Base-by-base conservation (phyloP, 2,113 vertebrate species). In the Anhinga anhinga region DNA sequence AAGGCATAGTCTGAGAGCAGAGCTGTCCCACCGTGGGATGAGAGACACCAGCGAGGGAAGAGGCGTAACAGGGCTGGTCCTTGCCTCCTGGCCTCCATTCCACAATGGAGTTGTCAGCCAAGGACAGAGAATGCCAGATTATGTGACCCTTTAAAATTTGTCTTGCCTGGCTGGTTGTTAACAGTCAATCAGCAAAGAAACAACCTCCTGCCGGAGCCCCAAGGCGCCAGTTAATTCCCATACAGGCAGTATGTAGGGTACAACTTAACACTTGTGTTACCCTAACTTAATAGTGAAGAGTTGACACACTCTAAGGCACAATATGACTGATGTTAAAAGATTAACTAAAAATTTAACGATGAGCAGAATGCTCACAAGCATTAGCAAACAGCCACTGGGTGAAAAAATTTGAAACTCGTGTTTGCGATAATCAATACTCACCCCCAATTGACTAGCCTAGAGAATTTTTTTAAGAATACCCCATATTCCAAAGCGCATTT, bases 141-240 rank as follows among this genome's bases (percentile, higher is more conserved):
- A 93, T 40, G 78, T 91, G 96, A 95, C 91, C 82, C 58, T 38
- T 96, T 96, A 88, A 95, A 91, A 93, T 95, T 70, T 94, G 89
- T 97, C 94, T 94, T 96, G 94, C 94, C 89, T 94, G 88, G 66
- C 78, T 95, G 83, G 86, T 87, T 96, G 95, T 95, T 96, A 94
- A 88, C 83, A 95, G 95, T 93, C 94, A 89, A 82, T 96, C 95
- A 93, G 88, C 83, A 89, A 82, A 86, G 90, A 88, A 95, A 87
- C 83, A 92, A 94, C 80, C 86, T 96, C 85, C 95, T 84, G 61
- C 80, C 12, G 3, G 27, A 92, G 80, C 40, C 91, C 52, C 0
- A 0, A 81, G 52, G 83, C 8, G 9, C 42, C 78, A 94, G 53
- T 89, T 97, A 95, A 92, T 78, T 94, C 56, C 73, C 3, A 4